Evolutionary conservation across 2,888 invertebrate genomes (phyloP).

Genomic region (Caenorhabditis sp.): DNA sequence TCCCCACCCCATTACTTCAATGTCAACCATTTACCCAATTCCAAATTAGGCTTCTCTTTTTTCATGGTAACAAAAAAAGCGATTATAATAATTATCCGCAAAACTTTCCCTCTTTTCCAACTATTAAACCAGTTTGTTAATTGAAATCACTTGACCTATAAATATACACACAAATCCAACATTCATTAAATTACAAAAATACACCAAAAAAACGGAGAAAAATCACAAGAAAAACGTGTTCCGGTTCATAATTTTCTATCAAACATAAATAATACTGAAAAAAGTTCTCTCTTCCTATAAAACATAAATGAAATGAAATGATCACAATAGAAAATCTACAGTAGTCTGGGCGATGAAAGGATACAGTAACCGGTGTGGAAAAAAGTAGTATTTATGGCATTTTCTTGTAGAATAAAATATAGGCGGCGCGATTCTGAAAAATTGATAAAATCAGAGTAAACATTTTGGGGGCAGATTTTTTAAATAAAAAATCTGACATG

Average conservation of each 20-base stretch:
- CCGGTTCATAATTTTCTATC: no score
- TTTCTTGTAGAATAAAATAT: constrained; percentile 51
- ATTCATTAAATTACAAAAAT: constrained; percentile 1
- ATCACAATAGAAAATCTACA: neutral
- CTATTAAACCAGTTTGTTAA: neutral
- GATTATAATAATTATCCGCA: neutral
- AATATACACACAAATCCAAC: neutral
- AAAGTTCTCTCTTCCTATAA: neutral
- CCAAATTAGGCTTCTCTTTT: neutral
- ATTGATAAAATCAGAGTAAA: no score
- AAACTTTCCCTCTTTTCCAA: neutral
- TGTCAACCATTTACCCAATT: no score
- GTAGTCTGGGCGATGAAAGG: neutral
- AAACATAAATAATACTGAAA: no score
- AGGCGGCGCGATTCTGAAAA: constrained; percentile 51
- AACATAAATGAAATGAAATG: neutral
- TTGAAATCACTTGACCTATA: neutral
- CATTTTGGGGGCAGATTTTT: no score
- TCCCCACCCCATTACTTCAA: no score
- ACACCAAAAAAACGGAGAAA: neutral
- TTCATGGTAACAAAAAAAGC: neutral
- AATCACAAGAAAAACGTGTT: no score
- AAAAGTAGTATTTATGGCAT: neutral
- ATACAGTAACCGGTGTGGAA: neutral
- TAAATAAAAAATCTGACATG: no score